Evolutionary conservation across 2,888 invertebrate genomes (phyloP).

Genomic region (Anticlea derivata): DNA sequence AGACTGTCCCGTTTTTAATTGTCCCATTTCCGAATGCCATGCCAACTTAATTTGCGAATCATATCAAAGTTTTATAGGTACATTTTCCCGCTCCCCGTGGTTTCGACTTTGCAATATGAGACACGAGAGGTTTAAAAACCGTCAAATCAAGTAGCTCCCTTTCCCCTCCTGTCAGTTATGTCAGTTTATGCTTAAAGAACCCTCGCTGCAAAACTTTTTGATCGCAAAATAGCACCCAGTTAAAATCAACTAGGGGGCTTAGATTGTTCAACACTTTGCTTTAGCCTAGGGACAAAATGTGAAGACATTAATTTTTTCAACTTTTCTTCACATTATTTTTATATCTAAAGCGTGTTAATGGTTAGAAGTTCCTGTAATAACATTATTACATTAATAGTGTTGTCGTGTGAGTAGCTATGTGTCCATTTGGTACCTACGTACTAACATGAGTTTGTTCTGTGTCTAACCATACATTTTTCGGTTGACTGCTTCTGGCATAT

Average conservation of each 20-base stretch:
- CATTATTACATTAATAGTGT: conserved; percentile 3
- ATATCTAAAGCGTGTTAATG: conserved; percentile 9
- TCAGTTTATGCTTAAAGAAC: conserved; percentile 33
- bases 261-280: conserved; percentile 33
- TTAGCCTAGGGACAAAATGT: conserved; percentile 30
- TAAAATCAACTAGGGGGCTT: conserved; percentile 33
- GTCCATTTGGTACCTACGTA: no score
- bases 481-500: conserved; percentile 44
- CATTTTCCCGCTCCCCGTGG: not conserved
- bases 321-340: not conserved
- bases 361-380: not conserved
- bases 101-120: conserved; percentile 18
- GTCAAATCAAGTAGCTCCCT: conserved; percentile 38
- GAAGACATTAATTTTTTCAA: conserved; percentile 23
- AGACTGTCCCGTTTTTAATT: no score
- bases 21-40: not conserved
- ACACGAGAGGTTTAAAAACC: conserved; percentile 35
- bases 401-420: no score
- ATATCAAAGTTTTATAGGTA: not conserved
- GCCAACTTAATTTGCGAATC: not conserved
- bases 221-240: conserved; percentile 42
- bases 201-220: conserved; percentile 33
- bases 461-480: conserved; percentile 41
- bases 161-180: conserved; percentile 30
- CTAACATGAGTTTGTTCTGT: conserved; percentile 10